Base-by-base conservation (phyloP, 2,888 invertebrate genomes). In the Anthophora plumipes region DNA sequence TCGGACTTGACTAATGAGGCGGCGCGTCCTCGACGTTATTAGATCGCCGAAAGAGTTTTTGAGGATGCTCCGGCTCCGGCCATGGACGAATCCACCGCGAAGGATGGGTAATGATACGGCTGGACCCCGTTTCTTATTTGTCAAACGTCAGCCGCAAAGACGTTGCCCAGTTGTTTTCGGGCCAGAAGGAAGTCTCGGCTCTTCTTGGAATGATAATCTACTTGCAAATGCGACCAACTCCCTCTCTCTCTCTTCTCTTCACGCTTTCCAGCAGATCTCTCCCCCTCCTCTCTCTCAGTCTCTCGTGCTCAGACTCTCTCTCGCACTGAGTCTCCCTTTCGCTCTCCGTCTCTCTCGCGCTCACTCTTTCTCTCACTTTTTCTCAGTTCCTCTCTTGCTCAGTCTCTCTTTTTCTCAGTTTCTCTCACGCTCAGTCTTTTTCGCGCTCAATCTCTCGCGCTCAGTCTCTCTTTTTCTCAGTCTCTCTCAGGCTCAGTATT, bases 11-110 rank as follows among this genome's bases (percentile, higher is more conserved):
- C 93, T 93, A 93, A 93, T 93, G 93, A 93, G 92, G 89, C 93
- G 92, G 93, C 90, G 92, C 91, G 92, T 92, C 92, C 92, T 92
- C 92, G 92, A 91, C 91, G 92, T 93, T 93, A 93, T 93, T 93
- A 93, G 92, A 93, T 93, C 93, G 93, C 90, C 92, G 89, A 91
- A 92, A 92, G 91, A 93, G 91, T 93, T 93, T 93, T 93, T 91
- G 90, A 92, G 90, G 88, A 90, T 90, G 87, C 88, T 87, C 88
- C 77, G 80, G 81, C 88, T 86, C 87, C 83, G 88, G 83, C 85
- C 84, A 82, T 82, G 85, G 87, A 85, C 88, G 88, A 89, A 89
- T 90, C 88, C 85, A 90, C 91, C 90, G 90, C 92, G 91, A 91
- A 91, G 92, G 92, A 91, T 92, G 91, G 92, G 92, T 93, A 93